phyloP scores from a whole-genome alignment of 2,888 invertebrate species.

The Lasioglossum oenotherae region DNA sequence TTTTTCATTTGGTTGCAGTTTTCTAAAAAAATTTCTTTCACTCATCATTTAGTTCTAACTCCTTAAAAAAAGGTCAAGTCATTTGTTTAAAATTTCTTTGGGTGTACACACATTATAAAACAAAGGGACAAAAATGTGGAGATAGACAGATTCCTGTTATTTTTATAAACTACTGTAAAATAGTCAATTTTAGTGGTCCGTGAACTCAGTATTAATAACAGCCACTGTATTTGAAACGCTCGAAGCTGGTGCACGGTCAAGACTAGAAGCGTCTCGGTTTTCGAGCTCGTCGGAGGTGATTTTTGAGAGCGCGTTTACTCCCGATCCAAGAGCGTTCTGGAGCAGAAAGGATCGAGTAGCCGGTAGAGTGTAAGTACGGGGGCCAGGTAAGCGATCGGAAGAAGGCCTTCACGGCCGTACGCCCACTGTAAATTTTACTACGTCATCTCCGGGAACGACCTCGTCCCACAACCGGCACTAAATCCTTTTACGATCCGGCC shows the following conservation, averaged over 20 bases:
- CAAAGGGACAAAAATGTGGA: too few species aligned
- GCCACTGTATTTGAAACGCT: too few species aligned
- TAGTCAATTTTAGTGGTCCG: too few species aligned
- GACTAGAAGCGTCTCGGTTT: slow-evolving; percentile 18
- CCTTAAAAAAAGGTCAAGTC: too few species aligned
- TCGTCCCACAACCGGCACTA: slow-evolving; percentile 74
- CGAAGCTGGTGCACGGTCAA: slow-evolving; percentile 5
- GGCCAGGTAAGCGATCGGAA: slow-evolving; percentile 60
- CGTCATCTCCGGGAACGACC: slow-evolving; percentile 75
- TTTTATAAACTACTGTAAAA: too few species aligned
- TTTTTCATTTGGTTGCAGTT: too few species aligned
- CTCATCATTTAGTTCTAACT: too few species aligned
- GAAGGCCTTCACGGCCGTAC: slow-evolving; percentile 64
- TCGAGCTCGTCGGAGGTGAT: slow-evolving; percentile 13
- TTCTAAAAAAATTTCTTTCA: too few species aligned
- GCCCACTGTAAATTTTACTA: slow-evolving; percentile 70
- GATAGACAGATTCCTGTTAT: too few species aligned
- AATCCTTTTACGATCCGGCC: slow-evolving; percentile 69
- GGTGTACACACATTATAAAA: too few species aligned
- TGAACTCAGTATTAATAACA: too few species aligned
- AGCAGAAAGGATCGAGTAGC: slow-evolving; percentile 42
- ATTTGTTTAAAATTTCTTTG: too few species aligned
- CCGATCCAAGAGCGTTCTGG: slow-evolving; percentile 32
- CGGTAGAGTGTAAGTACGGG: slow-evolving; percentile 35
- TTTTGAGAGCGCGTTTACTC: slow-evolving; percentile 39